Percentiles rank a stretch among this genome's conserved stretches.
Conservation (phyloP, 2,888 invertebrate species). For the Cheilosia urbana region DNA sequence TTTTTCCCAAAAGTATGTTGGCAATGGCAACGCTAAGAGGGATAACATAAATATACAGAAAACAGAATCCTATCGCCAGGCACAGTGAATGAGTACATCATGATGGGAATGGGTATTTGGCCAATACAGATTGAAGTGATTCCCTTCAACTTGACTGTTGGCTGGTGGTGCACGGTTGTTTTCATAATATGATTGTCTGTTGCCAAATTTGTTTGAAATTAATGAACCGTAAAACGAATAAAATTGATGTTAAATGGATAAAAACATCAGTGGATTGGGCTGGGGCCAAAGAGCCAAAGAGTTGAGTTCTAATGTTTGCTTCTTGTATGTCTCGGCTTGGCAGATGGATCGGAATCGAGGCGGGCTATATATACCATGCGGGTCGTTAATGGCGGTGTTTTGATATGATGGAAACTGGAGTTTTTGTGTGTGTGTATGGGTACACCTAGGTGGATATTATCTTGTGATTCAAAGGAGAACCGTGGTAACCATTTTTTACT, state of each 20-base stretch:
- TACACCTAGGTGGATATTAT: not conserved
- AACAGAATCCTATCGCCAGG: not conserved
- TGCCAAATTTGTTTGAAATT: conserved; percentile 72
- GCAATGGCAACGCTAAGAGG: conserved; percentile 21
- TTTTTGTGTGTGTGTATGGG: not conserved
- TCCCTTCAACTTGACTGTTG: conserved; percentile 6
- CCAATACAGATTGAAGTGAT: conserved; percentile 65
- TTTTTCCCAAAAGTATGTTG: conserved; percentile 54
- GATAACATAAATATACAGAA: conserved; percentile 34
- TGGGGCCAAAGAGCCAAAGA: conserved; percentile 1
- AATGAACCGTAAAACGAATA: conserved; percentile 73
- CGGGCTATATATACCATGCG: conserved; percentile 7
- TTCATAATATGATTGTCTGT: conserved; percentile 68
- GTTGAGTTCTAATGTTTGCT: not conserved
- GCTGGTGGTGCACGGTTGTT: conserved; percentile 32
- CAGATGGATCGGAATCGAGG: not conserved
- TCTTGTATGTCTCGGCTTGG: not conserved
- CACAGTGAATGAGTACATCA: not conserved
- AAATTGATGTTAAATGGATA: conserved; percentile 73
- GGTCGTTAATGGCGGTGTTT: conserved; percentile 3
- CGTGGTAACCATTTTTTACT: too few species aligned
- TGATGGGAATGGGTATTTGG: not conserved
- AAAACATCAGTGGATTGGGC: conserved; percentile 59
- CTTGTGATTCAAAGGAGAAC: not conserved
- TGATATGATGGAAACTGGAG: not conserved